These are phyloP conservation scores for Charanyca ferruginea DNA, from an alignment of 2,888 invertebrate genomes.

Conservation along the genomic window DNA sequence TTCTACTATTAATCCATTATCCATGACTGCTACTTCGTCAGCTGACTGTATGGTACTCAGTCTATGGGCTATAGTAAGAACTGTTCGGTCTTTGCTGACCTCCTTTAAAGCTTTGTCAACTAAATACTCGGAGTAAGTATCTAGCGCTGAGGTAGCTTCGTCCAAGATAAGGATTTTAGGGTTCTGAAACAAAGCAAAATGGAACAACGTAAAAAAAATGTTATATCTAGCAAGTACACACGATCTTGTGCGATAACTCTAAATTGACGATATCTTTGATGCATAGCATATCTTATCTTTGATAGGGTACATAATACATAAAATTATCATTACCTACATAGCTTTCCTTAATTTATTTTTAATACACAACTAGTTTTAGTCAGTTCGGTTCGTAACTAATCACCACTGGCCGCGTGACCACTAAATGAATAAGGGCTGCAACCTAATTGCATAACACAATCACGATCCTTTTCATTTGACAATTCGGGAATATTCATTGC, in stretches of 20 bases:
- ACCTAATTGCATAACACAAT: neutral
- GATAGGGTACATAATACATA: neutral
- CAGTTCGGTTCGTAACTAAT: neutral
- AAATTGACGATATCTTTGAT: slow-evolving; percentile 16
- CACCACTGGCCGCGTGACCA: neutral
- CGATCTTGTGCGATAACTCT: neutral
- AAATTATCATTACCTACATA: neutral
- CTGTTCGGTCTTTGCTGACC: slow-evolving; percentile 95
- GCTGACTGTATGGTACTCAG: slow-evolving; percentile 98
- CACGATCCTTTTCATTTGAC: neutral
- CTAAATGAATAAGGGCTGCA: neutral
- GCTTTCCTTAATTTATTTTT: neutral
- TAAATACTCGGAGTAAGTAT: slow-evolving; percentile 96
- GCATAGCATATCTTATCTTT: slow-evolving; percentile 8
- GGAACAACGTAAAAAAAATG: neutral
- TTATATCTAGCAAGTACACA: neutral
- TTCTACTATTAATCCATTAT: slow-evolving; percentile 95
- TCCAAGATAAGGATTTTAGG: slow-evolving; percentile 98
- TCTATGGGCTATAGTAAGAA: slow-evolving; percentile 98
- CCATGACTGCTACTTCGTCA: slow-evolving; percentile 96
- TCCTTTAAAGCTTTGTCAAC: slow-evolving; percentile 97
- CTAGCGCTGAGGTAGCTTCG: slow-evolving; percentile 99
- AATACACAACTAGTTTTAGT: neutral
- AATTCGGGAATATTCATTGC: neutral
- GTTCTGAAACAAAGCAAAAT: slow-evolving; percentile 92